These are phyloP conservation scores for Danionella dracula DNA, from an alignment of 2,797 vertebrate species.

Conservation along the genomic window DNA sequence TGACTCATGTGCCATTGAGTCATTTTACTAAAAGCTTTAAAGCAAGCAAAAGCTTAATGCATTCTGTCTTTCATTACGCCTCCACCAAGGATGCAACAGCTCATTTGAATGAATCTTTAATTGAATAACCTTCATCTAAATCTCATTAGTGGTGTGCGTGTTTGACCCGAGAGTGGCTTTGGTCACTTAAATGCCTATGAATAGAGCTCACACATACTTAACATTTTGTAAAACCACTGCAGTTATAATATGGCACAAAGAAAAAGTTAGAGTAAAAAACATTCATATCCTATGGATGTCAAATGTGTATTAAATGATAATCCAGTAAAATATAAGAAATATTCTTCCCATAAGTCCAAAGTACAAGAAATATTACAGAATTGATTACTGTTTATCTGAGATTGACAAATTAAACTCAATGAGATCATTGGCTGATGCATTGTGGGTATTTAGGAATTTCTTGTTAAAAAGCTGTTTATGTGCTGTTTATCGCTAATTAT, in stretches of 20 bases:
- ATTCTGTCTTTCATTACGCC: constrained; percentile 2
- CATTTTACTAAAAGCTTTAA: not conserved
- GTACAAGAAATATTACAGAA: too few species aligned
- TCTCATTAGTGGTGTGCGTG: constrained; percentile 13
- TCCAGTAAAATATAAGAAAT: too few species aligned
- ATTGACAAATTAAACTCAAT: too few species aligned
- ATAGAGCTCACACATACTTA: constrained; percentile 1
- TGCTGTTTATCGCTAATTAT: too few species aligned
- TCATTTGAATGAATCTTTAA: constrained; percentile 36
- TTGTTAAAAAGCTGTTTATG: too few species aligned
- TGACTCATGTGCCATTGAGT: not conserved
- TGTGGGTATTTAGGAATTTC: too few species aligned
- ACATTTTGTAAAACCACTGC: not conserved
- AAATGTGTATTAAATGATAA: too few species aligned
- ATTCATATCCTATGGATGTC: too few species aligned
- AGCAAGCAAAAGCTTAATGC: not conserved
- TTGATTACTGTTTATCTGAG: too few species aligned
- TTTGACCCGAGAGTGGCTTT: constrained; percentile 2
- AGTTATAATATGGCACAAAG: not conserved
- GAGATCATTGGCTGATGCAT: too few species aligned
- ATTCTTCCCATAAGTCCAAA: too few species aligned
- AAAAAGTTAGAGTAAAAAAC: too few species aligned
- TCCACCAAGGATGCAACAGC: constrained; percentile 10
- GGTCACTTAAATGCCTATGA: constrained; percentile 1
- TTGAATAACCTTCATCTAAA: constrained; percentile 22